Conservation (phyloP, 2,113 vertebrate genomes). For the Scomber japonicus region DNA sequence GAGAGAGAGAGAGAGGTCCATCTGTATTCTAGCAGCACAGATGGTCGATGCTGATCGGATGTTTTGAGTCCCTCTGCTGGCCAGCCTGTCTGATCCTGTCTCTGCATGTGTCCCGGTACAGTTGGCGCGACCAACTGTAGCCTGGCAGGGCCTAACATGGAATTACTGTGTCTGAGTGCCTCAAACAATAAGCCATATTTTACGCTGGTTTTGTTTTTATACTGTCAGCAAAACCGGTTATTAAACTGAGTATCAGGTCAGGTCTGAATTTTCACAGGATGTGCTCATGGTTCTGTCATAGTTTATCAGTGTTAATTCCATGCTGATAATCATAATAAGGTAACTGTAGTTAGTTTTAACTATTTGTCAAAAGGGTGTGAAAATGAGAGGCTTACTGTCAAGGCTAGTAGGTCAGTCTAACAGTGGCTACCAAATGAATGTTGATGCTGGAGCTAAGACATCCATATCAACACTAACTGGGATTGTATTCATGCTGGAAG, state of each 20-base stretch:
- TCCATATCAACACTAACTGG: not conserved
- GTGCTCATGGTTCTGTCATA: not conserved
- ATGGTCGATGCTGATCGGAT: conserved; percentile 60
- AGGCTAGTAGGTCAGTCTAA: conserved; percentile 41
- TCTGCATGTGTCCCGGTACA: conserved; percentile 29
- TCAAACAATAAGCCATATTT: conserved; percentile 45
- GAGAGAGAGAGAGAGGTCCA: conserved; percentile 59
- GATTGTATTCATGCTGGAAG: not conserved
- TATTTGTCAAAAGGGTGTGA: conserved; percentile 36
- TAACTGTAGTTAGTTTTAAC: conserved; percentile 4
- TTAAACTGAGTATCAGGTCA: conserved; percentile 15
- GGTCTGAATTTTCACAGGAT: conserved; percentile 16
- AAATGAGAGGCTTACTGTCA: conserved; percentile 18
- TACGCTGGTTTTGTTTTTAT: conserved; percentile 28
- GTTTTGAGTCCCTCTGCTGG: conserved; percentile 77
- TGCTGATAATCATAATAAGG: not conserved
- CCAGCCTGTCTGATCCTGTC: conserved; percentile 43
- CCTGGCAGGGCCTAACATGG: conserved; percentile 36
- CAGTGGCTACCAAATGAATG: conserved; percentile 37
- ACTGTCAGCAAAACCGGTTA: conserved; percentile 32
- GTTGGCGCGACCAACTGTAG: conserved; percentile 37
- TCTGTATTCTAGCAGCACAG: conserved; percentile 71
- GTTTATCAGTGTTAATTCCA: not conserved
- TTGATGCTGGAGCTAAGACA: not conserved
- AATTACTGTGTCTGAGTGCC: conserved; percentile 47